Evolutionary conservation across 2,888 invertebrate genomes (phyloP).

Genomic region (Desoria tigrina): DNA sequence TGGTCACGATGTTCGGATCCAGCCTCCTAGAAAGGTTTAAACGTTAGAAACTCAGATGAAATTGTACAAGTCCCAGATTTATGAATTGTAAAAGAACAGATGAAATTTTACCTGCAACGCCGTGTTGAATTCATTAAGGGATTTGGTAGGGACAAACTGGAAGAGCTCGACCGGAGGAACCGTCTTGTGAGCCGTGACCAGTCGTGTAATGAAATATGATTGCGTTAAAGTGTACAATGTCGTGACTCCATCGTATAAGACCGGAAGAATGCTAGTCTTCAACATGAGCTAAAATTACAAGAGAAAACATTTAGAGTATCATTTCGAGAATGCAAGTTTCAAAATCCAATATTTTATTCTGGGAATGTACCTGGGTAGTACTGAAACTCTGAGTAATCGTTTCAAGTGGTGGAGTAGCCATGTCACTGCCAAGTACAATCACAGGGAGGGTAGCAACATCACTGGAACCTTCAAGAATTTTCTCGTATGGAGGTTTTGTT

Average conservation of each 20-base stretch:
- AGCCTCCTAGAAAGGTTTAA: too few relatives aligned
- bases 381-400: constrained; percentile 88
- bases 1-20: constrained; percentile 79
- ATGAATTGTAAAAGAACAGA: too few relatives aligned
- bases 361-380: constrained; percentile 68
- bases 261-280: constrained; percentile 84
- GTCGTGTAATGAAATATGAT: constrained; percentile 80
- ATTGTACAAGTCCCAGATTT: not conserved
- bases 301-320: constrained; percentile 10
- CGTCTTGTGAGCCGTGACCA: constrained; percentile 88
- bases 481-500: constrained; percentile 77
- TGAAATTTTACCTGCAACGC: constrained; percentile 71
- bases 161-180: constrained; percentile 82
- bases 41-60: constrained; percentile 61
- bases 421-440: constrained; percentile 72
- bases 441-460: constrained; percentile 77
- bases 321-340: not conserved
- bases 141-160: constrained; percentile 82
- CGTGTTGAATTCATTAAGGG: constrained; percentile 83
- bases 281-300: constrained; percentile 64
- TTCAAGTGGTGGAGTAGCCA: constrained; percentile 82
- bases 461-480: constrained; percentile 62
- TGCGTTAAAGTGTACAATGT: constrained; percentile 78
- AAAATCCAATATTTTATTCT: not conserved
- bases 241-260: constrained; percentile 71